A percentile compares a stretch with the other conserved stretches of the same genome.
Conservation (phyloP, 2,113 vertebrate genomes). For the Marcusenius ussheri region DNA sequence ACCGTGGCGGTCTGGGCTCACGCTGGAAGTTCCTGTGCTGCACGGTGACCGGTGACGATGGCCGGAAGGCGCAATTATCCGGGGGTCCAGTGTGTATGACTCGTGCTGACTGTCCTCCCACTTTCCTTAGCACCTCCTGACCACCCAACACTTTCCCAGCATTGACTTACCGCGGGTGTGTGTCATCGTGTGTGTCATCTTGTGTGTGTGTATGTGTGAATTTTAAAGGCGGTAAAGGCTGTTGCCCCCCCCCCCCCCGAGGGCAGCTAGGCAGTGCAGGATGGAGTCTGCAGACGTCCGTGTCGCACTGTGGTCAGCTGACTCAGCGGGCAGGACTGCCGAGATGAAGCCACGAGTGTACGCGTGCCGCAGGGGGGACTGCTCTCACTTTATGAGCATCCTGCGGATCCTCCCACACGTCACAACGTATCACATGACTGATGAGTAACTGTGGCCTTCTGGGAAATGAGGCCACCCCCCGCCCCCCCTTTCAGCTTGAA, state of each 20-base stretch:
- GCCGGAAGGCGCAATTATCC: background rate
- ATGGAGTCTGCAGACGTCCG: background rate
- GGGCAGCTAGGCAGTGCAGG: background rate
- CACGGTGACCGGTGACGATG: background rate
- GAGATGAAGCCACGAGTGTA: background rate
- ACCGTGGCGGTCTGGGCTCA: background rate
- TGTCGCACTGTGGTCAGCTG: background rate
- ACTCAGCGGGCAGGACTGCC: background rate
- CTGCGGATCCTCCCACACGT: background rate
- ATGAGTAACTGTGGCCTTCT: background rate
- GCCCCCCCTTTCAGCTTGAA: background rate
- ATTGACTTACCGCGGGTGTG: background rate
- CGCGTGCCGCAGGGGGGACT: background rate
- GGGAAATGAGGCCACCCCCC: background rate
- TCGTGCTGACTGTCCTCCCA: constrained; percentile 2
- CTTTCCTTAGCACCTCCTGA: background rate
- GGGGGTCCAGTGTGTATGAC: background rate
- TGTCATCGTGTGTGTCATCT: background rate
- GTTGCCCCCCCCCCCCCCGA: background rate
- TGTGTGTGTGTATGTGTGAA: background rate
- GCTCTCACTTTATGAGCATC: background rate
- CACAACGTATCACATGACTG: background rate
- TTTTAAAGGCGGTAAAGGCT: background rate
- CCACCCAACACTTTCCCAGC: background rate
- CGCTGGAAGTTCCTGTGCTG: background rate